A percentile compares a stretch with the other conserved stretches of the same genome.
phyloP scores from a whole-genome alignment of 2,113 vertebrate species.

The Salvelinus fontinalis region DNA sequence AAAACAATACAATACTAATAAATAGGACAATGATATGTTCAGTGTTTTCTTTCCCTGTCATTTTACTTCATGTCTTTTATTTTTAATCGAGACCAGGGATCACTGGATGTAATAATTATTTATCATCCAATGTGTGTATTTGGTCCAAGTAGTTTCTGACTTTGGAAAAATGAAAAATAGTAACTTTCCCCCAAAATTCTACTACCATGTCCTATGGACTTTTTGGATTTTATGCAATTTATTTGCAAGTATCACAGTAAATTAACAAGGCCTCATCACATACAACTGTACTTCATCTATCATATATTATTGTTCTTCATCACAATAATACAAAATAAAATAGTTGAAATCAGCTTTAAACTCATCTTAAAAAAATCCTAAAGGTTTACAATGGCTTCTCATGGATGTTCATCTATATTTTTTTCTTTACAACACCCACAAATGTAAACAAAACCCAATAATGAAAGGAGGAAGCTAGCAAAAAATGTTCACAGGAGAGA shows the following conservation, averaged over 20 bases:
- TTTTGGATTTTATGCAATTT: conserved; percentile 25
- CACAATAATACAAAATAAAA: conserved; percentile 55
- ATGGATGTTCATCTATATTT: conserved; percentile 8
- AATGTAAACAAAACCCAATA: conserved; percentile 55
- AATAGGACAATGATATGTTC: conserved; percentile 25
- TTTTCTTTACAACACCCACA: conserved; percentile 31
- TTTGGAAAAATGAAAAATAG: conserved; percentile 65
- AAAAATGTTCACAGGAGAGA: conserved; percentile 8
- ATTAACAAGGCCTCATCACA: conserved; percentile 21
- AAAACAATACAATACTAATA: conserved; percentile 30
- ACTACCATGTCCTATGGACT: neutral
- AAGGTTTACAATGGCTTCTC: conserved; percentile 53
- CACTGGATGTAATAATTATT: neutral
- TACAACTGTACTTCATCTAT: conserved; percentile 44
- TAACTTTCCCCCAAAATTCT: conserved; percentile 7
- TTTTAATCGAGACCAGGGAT: conserved; percentile 22
- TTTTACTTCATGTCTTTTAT: neutral
- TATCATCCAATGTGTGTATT: conserved; percentile 18
- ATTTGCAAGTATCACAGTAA: conserved; percentile 42
- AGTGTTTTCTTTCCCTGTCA: conserved; percentile 9
- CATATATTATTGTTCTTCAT: conserved; percentile 23
- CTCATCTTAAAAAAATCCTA: conserved; percentile 22
- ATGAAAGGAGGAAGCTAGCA: conserved; percentile 22
- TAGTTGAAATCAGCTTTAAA: conserved; percentile 48
- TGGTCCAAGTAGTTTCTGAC: conserved; percentile 24